Conservation (phyloP, 2,797 vertebrate genomes). For the Helarctos malayanus region DNA sequence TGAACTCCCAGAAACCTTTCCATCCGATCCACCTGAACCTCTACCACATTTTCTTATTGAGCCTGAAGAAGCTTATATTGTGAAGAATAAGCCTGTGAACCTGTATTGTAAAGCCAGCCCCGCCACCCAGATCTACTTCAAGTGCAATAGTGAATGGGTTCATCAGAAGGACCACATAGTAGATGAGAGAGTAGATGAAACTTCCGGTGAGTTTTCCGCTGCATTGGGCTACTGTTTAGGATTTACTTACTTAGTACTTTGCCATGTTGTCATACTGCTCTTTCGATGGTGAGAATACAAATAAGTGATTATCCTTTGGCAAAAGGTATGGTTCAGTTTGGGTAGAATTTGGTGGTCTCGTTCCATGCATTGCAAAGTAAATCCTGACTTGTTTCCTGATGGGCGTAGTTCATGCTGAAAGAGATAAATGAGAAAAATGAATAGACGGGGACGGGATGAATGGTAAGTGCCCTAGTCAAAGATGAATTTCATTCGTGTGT, state of each 20-base stretch:
- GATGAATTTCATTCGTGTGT: not conserved
- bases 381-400: not conserved
- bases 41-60: slow-evolving; percentile 98
- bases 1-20: slow-evolving; percentile 98
- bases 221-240: not conserved
- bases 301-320: not conserved
- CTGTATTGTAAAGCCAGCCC: slow-evolving; percentile 98
- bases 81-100: slow-evolving; percentile 99
- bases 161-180: slow-evolving; percentile 99
- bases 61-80: slow-evolving; percentile 98
- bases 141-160: slow-evolving; percentile 99
- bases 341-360: not conserved
- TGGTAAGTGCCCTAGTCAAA: not conserved
- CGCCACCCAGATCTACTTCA: slow-evolving; percentile 99
- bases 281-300: not conserved
- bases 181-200: slow-evolving; percentile 97
- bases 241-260: not conserved
- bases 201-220: slow-evolving; percentile 93
- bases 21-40: slow-evolving; percentile 98
- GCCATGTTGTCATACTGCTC: not conserved
- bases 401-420: not conserved
- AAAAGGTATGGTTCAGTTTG: not conserved
- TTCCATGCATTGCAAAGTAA: not conserved
- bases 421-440: not conserved
- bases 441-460: not conserved